Evolutionary conservation across 1,140 invertebrate genomes (phyloP).

Genomic region (Zaprionus tsacasi): DNA sequence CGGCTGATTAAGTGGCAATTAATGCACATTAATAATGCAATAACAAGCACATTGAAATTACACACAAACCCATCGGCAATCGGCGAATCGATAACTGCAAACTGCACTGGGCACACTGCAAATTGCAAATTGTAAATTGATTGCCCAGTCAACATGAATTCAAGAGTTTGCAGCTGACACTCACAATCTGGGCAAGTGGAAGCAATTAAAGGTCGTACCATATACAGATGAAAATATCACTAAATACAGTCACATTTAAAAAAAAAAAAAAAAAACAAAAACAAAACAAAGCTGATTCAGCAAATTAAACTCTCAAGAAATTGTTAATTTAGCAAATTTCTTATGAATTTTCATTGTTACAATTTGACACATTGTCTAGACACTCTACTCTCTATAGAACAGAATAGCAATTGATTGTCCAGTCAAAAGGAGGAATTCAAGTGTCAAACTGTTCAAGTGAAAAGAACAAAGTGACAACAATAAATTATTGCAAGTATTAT

Average conservation of each 20-base stretch:
- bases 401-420: neutral
- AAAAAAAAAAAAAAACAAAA: too few relatives aligned
- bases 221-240: neutral
- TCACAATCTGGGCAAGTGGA: conserved; percentile 37
- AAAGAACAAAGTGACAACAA: neutral
- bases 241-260: neutral
- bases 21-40: conserved; percentile 66
- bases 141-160: conserved; percentile 23
- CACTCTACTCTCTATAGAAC: neutral
- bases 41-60: conserved; percentile 45
- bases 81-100: neutral
- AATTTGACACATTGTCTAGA: neutral
- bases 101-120: conserved; percentile 12
- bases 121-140: conserved; percentile 44
- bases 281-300: neutral
- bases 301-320: conserved; percentile 3
- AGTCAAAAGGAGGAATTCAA: neutral
- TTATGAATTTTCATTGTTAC: neutral
- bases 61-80: conserved; percentile 12
- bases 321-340: neutral
- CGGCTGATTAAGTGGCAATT: conserved; percentile 61
- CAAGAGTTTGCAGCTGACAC: conserved; percentile 27
- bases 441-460: neutral
- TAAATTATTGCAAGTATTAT: neutral
- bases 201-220: conserved; percentile 32